Evolutionary conservation across 1,140 invertebrate genomes (phyloP).

Genomic region (Planococcus citri): DNA sequence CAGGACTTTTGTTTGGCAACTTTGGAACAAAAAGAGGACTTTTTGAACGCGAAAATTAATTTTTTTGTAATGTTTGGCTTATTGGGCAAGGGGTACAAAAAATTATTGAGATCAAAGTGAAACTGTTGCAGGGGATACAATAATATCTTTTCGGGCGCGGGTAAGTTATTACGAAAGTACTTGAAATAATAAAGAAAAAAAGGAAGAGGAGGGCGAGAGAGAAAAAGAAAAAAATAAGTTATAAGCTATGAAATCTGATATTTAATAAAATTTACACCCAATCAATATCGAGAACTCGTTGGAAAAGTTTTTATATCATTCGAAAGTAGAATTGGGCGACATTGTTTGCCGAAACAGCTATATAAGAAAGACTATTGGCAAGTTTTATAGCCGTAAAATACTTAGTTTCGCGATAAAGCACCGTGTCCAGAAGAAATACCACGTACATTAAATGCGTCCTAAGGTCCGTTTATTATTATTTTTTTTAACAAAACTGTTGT

Average conservation of each 20-base stretch:
- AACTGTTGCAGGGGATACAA: no score
- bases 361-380: constrained; percentile 7
- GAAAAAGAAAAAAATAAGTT: background rate
- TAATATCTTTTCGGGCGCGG: no score
- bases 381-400: constrained; percentile 7
- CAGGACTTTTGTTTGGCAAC: no score
- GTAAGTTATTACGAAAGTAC: no score
- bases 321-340: background rate
- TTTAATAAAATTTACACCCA: constrained; percentile 8
- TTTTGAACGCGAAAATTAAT: no score
- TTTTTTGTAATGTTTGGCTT: no score
- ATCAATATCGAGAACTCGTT: background rate
- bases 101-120: no score
- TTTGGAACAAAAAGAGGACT: no score
- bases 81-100: no score
- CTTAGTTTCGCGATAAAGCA: constrained; percentile 1
- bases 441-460: background rate
- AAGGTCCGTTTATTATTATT: constrained; percentile 1
- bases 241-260: background rate
- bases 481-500: background rate
- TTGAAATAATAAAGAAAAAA: no score
- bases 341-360: background rate
- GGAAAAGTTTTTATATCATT: constrained; percentile 8
- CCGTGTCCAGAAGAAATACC: background rate
- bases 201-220: no score